Evolutionary conservation across 2,797 vertebrate species (phyloP).

Genomic region (Leptoclinus maculatus): DNA sequence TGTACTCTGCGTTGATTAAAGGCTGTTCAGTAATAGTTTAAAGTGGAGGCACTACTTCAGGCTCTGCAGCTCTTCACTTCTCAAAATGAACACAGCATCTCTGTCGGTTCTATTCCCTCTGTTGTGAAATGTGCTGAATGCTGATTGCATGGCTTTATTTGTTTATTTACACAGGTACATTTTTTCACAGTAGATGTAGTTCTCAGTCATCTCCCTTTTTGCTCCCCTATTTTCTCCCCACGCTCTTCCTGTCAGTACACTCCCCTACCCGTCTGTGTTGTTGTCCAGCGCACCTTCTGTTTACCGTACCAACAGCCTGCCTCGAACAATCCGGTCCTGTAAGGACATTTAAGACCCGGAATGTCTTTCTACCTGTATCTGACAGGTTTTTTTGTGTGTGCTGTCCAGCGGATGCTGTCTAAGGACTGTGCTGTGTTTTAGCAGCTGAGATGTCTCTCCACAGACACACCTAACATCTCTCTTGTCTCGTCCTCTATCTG

Average conservation of each 20-base stretch:
- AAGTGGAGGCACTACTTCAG: conserved; percentile 28
- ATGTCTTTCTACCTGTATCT: no score
- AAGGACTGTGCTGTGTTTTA: not conserved
- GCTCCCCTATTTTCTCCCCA: not conserved
- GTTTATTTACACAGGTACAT: no score
- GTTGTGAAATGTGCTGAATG: conserved; percentile 1
- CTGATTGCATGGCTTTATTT: conserved; percentile 2
- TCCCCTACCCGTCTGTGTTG: not conserved
- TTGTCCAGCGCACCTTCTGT: conserved; percentile 1
- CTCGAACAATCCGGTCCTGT: not conserved
- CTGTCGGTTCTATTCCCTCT: conserved; percentile 3
- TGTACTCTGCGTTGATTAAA: conserved; percentile 14
- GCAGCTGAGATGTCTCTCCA: not conserved
- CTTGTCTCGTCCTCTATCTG: not conserved
- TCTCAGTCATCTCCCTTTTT: not conserved
- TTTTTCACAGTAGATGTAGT: not conserved
- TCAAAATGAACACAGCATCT: conserved; percentile 20
- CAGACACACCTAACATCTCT: not conserved
- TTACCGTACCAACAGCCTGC: not conserved
- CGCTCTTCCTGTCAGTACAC: not conserved
- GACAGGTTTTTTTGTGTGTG: not conserved
- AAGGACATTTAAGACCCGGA: no score
- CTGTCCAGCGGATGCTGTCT: not conserved
- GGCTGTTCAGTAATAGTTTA: conserved; percentile 21
- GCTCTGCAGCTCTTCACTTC: conserved; percentile 37